Evolutionary conservation across 2,888 invertebrate genomes (phyloP).

Genomic region (Camponotus fellah): DNA sequence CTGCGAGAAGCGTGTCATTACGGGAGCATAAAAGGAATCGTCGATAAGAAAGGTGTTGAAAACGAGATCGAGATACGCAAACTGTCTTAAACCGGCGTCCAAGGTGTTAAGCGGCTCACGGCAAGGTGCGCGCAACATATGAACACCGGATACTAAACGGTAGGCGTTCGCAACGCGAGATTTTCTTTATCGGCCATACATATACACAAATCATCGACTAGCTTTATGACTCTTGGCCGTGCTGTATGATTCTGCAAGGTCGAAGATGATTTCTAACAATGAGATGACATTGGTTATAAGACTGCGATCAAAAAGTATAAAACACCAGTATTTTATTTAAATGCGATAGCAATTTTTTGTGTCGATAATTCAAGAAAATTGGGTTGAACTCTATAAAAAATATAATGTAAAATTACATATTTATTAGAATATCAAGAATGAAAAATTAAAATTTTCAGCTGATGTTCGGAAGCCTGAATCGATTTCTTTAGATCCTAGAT

Average conservation of each 20-base stretch:
- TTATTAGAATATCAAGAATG: background rate
- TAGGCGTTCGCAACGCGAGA: constrained; percentile 69
- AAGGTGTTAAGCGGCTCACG: constrained; percentile 79
- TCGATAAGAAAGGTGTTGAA: constrained; percentile 86
- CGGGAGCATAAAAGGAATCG: constrained; percentile 70
- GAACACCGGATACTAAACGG: constrained; percentile 50
- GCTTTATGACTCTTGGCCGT: background rate
- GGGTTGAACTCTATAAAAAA: background rate
- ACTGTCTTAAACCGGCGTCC: constrained; percentile 66
- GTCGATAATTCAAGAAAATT: background rate
- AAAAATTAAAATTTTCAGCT: background rate
- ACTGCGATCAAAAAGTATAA: constrained; percentile 18
- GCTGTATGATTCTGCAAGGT: constrained; percentile 17
- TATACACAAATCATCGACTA: constrained; percentile 66
- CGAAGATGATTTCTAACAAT: constrained; percentile 46
- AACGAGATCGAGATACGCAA: constrained; percentile 81
- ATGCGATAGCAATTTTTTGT: background rate
- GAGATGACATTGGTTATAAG: constrained; percentile 29
- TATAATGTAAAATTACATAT: background rate
- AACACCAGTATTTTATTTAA: background rate
- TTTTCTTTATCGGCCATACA: constrained; percentile 67
- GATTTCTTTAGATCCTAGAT: background rate
- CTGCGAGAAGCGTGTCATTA: constrained; percentile 84
- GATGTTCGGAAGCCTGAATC: background rate
- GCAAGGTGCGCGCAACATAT: constrained; percentile 57